These are phyloP conservation scores for Dunckerocampus dactyliophorus DNA, from an alignment of 2,113 vertebrate genomes.

Conservation along the genomic window DNA sequence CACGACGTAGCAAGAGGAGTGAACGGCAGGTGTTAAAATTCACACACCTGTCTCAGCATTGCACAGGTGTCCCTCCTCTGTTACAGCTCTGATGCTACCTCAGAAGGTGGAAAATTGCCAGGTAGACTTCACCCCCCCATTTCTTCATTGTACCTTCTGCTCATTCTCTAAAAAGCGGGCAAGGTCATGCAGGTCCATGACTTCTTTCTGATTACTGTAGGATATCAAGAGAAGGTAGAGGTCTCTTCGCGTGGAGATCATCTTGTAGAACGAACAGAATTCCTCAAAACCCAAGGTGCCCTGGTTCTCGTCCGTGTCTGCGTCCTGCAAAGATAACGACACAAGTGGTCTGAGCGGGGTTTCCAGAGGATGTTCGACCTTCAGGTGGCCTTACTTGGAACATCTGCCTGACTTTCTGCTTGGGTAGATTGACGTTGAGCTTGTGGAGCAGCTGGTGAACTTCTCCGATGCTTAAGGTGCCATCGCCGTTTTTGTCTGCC, in stretches of 20 bases:
- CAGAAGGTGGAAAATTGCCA: too few relatives aligned
- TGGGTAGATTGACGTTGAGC: conserved; percentile 91
- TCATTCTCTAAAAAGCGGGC: conserved; percentile 85
- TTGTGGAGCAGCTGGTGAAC: conserved; percentile 95
- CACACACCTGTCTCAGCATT: too few relatives aligned
- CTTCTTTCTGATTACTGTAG: conserved; percentile 93
- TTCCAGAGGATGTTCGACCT: background rate
- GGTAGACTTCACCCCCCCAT: too few relatives aligned
- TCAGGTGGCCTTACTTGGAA: conserved; percentile 78
- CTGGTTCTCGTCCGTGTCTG: conserved; percentile 90
- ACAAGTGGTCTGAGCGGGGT: conserved; percentile 20
- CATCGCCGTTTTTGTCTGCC: conserved; percentile 93
- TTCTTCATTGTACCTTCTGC: conserved; percentile 79
- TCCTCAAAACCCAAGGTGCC: conserved; percentile 89
- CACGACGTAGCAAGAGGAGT: too few relatives aligned
- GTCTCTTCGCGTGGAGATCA: conserved; percentile 92
- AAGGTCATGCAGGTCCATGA: conserved; percentile 79
- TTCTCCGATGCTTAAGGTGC: conserved; percentile 87
- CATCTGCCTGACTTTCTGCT: conserved; percentile 91
- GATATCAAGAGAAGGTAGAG: conserved; percentile 92
- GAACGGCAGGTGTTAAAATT: too few relatives aligned
- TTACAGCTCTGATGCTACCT: too few relatives aligned
- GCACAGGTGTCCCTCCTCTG: too few relatives aligned
- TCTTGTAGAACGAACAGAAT: conserved; percentile 95
- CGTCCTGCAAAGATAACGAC: conserved; percentile 74